Conservation (phyloP, 2,888 invertebrate species). For the Masnerella sp. region DNA sequence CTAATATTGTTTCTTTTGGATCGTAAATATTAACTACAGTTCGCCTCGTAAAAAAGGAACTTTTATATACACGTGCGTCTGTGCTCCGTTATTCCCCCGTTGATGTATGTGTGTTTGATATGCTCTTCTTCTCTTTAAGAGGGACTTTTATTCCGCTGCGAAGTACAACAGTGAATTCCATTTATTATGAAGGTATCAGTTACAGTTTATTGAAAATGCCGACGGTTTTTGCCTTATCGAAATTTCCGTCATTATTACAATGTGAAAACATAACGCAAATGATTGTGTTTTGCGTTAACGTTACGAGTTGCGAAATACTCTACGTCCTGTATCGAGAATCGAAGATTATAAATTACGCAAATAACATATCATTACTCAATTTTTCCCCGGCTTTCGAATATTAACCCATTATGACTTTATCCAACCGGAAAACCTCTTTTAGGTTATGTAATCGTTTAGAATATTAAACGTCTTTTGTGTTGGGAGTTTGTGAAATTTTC, state of each 20-base stretch:
- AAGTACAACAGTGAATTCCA: constrained; percentile 32
- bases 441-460: neutral
- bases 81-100: constrained; percentile 24
- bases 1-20: constrained; percentile 6
- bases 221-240: constrained; percentile 13
- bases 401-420: neutral
- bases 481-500: neutral
- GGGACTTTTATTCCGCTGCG: constrained; percentile 35
- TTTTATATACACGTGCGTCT: constrained; percentile 25
- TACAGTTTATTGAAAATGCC: constrained; percentile 36
- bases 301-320: neutral
- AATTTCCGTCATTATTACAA: constrained; percentile 24
- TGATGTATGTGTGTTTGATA: constrained; percentile 43
- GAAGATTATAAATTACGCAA: neutral
- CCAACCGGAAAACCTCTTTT: neutral
- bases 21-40: constrained; percentile 26
- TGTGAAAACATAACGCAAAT: neutral
- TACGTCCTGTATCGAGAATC: neutral
- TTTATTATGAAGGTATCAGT: constrained; percentile 39
- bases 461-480: neutral
- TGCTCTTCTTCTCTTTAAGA: constrained; percentile 34
- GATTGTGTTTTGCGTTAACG: neutral
- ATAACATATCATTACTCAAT: neutral
- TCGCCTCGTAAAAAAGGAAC: constrained; percentile 11
- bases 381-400: neutral